Percentiles rank a stretch among this genome's conserved stretches.
Conservation (phyloP, 92 coral and sea anemone genomes). For the Epizoanthus illoricatus region DNA sequence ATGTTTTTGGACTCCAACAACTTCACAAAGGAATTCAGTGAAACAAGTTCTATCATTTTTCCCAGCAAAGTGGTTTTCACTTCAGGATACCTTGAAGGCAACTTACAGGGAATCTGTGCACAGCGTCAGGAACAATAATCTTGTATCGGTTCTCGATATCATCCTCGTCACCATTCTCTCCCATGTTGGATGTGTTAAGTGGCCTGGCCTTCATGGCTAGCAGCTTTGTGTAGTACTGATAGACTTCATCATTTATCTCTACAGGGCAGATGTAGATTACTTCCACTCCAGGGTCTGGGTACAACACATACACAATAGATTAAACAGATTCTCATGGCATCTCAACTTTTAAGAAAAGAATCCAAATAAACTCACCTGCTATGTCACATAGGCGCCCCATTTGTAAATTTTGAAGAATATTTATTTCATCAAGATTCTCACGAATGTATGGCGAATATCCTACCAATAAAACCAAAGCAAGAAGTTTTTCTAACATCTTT, state of each 20-base stretch:
- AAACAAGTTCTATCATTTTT: too few species aligned
- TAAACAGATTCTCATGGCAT: neutral
- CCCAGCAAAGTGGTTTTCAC: too few species aligned
- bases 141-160: slow-evolving; percentile 88
- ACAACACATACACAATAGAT: neutral
- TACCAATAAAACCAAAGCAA: slow-evolving; percentile 16
- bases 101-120: slow-evolving; percentile 92
- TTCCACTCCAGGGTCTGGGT: slow-evolving; percentile 85
- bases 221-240: slow-evolving; percentile 93
- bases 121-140: slow-evolving; percentile 94
- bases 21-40: too few species aligned
- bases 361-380: slow-evolving; percentile 60
- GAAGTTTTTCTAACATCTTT: neutral
- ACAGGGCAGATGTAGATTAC: slow-evolving; percentile 94
- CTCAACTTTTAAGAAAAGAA: neutral
- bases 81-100: neutral
- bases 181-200: slow-evolving; percentile 32
- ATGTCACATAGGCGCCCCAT: slow-evolving; percentile 96
- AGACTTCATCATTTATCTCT: slow-evolving; percentile 91
- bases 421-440: slow-evolving; percentile 82
- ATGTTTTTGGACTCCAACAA: too few species aligned
- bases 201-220: slow-evolving; percentile 93
- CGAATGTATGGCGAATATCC: slow-evolving; percentile 93
- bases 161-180: slow-evolving; percentile 58
- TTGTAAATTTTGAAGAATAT: slow-evolving; percentile 88